These are phyloP conservation scores for Hirudinaria manillensis DNA, from an alignment of 2,888 invertebrate species.

Conservation along the genomic window DNA sequence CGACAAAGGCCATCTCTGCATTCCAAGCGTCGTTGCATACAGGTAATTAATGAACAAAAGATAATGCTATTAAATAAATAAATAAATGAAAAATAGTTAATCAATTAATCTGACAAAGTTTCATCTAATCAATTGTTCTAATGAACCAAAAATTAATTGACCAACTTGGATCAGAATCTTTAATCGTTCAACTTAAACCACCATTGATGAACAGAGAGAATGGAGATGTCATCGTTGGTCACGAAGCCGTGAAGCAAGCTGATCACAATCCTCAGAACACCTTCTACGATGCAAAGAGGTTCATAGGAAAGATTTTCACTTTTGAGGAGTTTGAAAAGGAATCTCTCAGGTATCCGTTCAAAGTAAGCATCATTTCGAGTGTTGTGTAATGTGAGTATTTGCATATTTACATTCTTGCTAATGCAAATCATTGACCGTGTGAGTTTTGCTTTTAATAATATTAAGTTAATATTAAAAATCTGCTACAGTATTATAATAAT, in stretches of 20 bases:
- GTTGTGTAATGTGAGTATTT: too few relatives aligned
- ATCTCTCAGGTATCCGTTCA: conserved; percentile 50
- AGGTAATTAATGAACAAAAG: conserved; percentile 41
- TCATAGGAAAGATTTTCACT: conserved; percentile 56
- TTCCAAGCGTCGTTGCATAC: conserved; percentile 58
- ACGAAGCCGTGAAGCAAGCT: conserved; percentile 55
- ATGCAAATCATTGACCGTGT: too few relatives aligned
- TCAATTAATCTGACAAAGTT: neutral
- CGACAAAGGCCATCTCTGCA: conserved; percentile 53
- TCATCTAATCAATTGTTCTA: neutral
- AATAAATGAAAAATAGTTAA: neutral
- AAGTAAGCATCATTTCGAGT: conserved; percentile 43
- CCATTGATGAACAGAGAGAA: conserved; percentile 9
- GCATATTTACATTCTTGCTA: too few relatives aligned
- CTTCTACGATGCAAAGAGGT: conserved; percentile 58
- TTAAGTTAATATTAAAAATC: too few relatives aligned
- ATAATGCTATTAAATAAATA: neutral
- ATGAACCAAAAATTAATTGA: too few relatives aligned
- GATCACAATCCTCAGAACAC: conserved; percentile 56
- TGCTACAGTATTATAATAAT: too few relatives aligned
- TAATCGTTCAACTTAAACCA: too few relatives aligned
- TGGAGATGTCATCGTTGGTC: conserved; percentile 53
- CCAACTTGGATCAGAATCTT: too few relatives aligned
- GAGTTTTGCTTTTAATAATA: too few relatives aligned
- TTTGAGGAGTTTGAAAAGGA: conserved; percentile 46